These are phyloP conservation scores for Brachyopa scutellaris DNA, from an alignment of 2,888 invertebrate genomes.

Conservation along the genomic window DNA sequence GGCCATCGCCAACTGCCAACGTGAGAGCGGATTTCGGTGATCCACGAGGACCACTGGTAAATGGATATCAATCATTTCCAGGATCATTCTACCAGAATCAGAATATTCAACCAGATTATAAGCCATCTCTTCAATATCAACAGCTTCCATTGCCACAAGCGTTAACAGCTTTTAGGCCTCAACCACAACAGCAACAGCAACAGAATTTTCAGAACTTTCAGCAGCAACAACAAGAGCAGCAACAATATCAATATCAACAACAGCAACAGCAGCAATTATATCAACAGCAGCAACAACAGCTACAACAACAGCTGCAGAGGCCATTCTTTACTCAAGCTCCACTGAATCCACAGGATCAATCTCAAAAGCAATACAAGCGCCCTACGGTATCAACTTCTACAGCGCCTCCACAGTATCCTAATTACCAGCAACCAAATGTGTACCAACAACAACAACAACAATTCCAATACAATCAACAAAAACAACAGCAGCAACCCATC, in stretches of 20 bases:
- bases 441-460: constrained; percentile 44
- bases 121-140: constrained; percentile 55
- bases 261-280: constrained; percentile 49
- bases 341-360: constrained; percentile 65
- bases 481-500: constrained; percentile 75
- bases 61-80: constrained; percentile 38
- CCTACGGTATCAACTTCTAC: constrained; percentile 72
- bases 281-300: background rate
- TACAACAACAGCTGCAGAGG: constrained; percentile 59
- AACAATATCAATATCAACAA: constrained; percentile 56
- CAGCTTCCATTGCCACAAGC: constrained; percentile 48
- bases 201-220: constrained; percentile 68
- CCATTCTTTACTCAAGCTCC: constrained; percentile 73
- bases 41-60: background rate
- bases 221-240: constrained; percentile 67
- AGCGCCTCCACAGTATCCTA: constrained; percentile 80
- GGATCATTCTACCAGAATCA: constrained; percentile 72
- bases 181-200: constrained; percentile 77
- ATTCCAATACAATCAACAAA: constrained; percentile 36
- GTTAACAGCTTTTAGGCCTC: constrained; percentile 50
- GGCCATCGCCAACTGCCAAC: constrained; percentile 69
- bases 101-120: constrained; percentile 63
- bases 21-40: constrained; percentile 77
- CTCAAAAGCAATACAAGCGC: constrained; percentile 73
- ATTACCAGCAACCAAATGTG: constrained; percentile 39